Percentiles rank a stretch among this genome's conserved stretches.
These are phyloP conservation scores for Machimus rusticus DNA, from an alignment of 2,888 invertebrate genomes.

Conservation along the genomic window DNA sequence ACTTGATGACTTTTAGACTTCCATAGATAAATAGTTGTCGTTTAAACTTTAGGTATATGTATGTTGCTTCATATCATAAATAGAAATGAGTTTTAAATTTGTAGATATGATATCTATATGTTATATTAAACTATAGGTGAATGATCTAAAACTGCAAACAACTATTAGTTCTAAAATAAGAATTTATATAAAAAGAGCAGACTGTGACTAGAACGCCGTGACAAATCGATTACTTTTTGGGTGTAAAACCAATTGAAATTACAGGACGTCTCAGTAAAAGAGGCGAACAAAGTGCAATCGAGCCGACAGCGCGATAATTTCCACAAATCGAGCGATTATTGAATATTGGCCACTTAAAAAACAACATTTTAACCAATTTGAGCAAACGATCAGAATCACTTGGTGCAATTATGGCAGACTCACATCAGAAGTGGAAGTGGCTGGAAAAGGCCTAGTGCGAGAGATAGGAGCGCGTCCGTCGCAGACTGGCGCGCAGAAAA, in stretches of 20 bases:
- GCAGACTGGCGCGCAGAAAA: neutral
- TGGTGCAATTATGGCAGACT: conserved; percentile 28
- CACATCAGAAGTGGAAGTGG: conserved; percentile 28
- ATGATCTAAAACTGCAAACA: too few species aligned
- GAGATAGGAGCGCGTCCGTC: neutral
- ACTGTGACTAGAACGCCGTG: neutral
- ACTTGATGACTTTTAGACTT: too few species aligned
- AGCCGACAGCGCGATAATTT: conserved; percentile 15
- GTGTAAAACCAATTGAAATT: neutral
- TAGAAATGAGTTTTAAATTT: too few species aligned
- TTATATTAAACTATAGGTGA: too few species aligned
- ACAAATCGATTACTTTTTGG: neutral
- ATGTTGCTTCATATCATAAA: too few species aligned
- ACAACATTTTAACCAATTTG: conserved; percentile 31
- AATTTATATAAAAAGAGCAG: neutral
- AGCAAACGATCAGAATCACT: conserved; percentile 40
- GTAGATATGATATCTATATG: too few species aligned
- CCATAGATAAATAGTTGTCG: too few species aligned
- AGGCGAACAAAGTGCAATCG: neutral
- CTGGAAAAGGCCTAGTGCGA: neutral
- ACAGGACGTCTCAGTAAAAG: neutral
- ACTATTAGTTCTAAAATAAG: too few species aligned
- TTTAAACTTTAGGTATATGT: too few species aligned
- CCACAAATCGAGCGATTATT: conserved; percentile 13
- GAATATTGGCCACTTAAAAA: conserved; percentile 27